A percentile compares a stretch with the other conserved stretches of the same genome.
phyloP scores from a whole-genome alignment of 2,113 vertebrate genomes.

The Vicugna pacos region DNA sequence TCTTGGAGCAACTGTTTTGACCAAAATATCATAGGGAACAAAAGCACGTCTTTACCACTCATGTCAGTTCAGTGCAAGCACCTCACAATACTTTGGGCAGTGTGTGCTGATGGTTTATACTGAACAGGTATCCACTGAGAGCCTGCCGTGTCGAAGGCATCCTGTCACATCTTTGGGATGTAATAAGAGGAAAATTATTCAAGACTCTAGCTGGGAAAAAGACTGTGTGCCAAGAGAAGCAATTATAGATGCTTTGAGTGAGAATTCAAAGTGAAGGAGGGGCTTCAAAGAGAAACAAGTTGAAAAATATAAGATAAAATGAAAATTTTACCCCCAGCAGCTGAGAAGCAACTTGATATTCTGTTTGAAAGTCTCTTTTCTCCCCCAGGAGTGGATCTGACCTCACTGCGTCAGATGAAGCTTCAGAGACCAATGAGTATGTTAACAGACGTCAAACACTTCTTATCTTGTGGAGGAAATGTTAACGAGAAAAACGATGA shows the following conservation, averaged over 20 bases:
- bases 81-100: not conserved
- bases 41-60: not conserved
- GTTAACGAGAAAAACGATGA: slow-evolving; percentile 93
- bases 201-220: not conserved
- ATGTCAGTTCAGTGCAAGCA: not conserved
- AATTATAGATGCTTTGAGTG: too few relatives aligned
- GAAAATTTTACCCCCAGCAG: not conserved
- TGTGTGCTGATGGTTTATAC: not conserved
- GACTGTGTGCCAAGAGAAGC: not conserved
- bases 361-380: not conserved
- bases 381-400: slow-evolving; percentile 91
- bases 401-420: slow-evolving; percentile 91
- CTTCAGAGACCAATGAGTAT: slow-evolving; percentile 91
- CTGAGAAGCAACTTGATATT: not conserved
- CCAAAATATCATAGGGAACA: not conserved
- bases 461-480: slow-evolving; percentile 88
- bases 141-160: not conserved
- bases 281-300: not conserved
- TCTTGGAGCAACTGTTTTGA: not conserved
- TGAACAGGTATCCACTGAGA: not conserved
- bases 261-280: not conserved
- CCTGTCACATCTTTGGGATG: not conserved
- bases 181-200: not conserved
- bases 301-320: not conserved
- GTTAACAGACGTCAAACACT: slow-evolving; percentile 93